Base-by-base conservation (phyloP, 2,797 vertebrate species). In the Sebastes umbrosus region DNA sequence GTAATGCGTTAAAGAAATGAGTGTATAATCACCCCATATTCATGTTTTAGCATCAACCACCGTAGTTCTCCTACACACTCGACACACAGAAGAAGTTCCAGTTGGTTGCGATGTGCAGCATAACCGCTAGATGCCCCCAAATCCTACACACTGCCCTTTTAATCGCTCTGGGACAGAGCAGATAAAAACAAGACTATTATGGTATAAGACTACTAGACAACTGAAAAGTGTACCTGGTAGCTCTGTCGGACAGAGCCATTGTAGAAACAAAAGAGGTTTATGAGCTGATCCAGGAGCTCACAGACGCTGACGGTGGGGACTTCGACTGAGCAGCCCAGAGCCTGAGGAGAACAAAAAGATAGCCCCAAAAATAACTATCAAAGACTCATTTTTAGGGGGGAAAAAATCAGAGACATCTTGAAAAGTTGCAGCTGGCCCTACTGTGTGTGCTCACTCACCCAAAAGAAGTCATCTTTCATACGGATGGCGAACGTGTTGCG, bases 191-290 rank as follows among this genome's bases (percentile, higher is more conserved):
- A 57, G 10, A 50, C 39, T 58, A 20, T 2, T 52, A 25, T 24
- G 16, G 29, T 18, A 36, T 6, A 29, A 43, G 18, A 72, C 5
- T n/a, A 39, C 22, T 9, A 39, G n/a, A 60, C 8, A 66, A 31
- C 14, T 34, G 59, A 76, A 59, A 18, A 52, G 67, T 14, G 24
- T 91, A 99, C 98, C 97, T 76, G 34, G 87, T 99, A 99, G 5
- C 97, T 97, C 2, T 55, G 84, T 6, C 90, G 91, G 54, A 97
- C 92, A 0, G 97, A 94, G 4, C 98, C 98, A 0, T 97, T 95
- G 94, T 97, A 98, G 93, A 99, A 99, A 73, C 94, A 93, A 82
- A 98, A 99, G 66, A 97, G 95, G 57, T 96, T 92, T 11, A 98
- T 96, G 2, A 99, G 94, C 88, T 97, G 96, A 82, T 97, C 94